Conservation (phyloP, 2,888 invertebrate genomes). For the Synanthedon formicaeformis region DNA sequence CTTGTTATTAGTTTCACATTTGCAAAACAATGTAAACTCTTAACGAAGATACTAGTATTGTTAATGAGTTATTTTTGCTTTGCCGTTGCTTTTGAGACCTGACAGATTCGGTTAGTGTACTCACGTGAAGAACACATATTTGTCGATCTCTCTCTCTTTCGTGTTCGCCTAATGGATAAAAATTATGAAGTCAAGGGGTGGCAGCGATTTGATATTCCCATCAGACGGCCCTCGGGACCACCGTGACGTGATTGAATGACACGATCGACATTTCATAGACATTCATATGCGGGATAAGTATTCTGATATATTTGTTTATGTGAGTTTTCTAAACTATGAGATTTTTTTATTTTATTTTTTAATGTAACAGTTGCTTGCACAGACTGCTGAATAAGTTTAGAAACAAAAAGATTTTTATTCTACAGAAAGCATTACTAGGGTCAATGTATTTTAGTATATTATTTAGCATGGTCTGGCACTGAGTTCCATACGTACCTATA, state of each 20-base stretch:
- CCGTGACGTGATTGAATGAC: slow-evolving; percentile 52
- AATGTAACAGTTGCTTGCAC: too few species aligned
- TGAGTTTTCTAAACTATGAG: slow-evolving; percentile 8
- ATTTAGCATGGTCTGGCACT: too few species aligned
- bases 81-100: slow-evolving; percentile 13
- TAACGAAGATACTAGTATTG: slow-evolving; percentile 50
- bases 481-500: too few species aligned
- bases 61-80: slow-evolving; percentile 54
- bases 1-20: slow-evolving; percentile 21
- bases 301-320: slow-evolving; percentile 27
- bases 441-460: too few species aligned
- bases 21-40: slow-evolving; percentile 26
- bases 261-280: slow-evolving; percentile 42
- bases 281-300: slow-evolving; percentile 35
- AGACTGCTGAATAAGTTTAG: too few species aligned
- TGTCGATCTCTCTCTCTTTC: slow-evolving; percentile 35
- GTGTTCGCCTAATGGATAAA: slow-evolving; percentile 49
- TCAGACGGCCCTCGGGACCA: slow-evolving; percentile 51
- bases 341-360: too few species aligned
- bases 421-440: too few species aligned
- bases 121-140: slow-evolving; percentile 31
- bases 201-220: slow-evolving; percentile 64
- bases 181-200: slow-evolving; percentile 59
- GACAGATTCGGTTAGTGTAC: slow-evolving; percentile 17
- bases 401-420: too few species aligned